phyloP scores from a whole-genome alignment of 2,888 invertebrate genomes.

The Frankliniella fusca region DNA sequence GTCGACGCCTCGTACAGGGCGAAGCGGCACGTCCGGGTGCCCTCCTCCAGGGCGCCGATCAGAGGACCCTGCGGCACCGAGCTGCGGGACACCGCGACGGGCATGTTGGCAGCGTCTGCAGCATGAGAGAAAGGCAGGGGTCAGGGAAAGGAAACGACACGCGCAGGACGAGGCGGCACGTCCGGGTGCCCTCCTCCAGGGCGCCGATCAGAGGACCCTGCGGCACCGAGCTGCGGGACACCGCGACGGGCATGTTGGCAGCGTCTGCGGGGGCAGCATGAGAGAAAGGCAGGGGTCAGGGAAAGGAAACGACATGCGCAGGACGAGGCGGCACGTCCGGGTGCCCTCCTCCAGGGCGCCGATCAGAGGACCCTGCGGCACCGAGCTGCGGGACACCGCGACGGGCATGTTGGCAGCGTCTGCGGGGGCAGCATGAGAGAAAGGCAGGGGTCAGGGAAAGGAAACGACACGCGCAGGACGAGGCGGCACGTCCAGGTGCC shows the following conservation, averaged over 20 bases:
- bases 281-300: background rate
- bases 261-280: background rate
- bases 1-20: conserved; percentile 40
- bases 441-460: background rate
- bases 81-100: background rate
- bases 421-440: background rate
- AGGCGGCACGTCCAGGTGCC: conserved; percentile 88
- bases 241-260: conserved; percentile 1
- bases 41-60: conserved; percentile 89
- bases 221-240: background rate
- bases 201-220: conserved; percentile 70
- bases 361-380: conserved; percentile 55
- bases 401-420: conserved; percentile 15
- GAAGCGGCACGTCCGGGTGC: conserved; percentile 85
- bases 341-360: conserved; percentile 94
- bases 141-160: background rate
- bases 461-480: conserved; percentile 42
- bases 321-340: conserved; percentile 72
- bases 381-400: background rate
- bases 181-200: conserved; percentile 92
- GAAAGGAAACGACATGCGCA: background rate
- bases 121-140: background rate
- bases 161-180: conserved; percentile 62
- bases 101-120: conserved; percentile 18
- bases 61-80: conserved; percentile 49